Evolutionary conservation across 2,797 vertebrate genomes (phyloP), one percentile per base, ranked within the genome.

Genomic region (Gymnocypris eckloni): DNA sequence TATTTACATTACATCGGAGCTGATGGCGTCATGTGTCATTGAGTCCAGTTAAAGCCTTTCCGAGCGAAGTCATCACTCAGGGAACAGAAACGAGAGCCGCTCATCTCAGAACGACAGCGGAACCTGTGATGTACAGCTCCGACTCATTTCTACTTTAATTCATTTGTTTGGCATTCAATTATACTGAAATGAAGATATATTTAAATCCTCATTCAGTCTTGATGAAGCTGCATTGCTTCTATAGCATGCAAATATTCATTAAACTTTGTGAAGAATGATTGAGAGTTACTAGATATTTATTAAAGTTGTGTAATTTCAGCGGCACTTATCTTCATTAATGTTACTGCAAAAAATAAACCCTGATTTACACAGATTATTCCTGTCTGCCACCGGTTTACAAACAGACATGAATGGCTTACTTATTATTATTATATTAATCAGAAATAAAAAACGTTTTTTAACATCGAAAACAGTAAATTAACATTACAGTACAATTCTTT

Each of bases 1-100:
- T 95, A 95, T 95, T 95, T 95, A 93, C 94, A 94, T 95, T 90
- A 91, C 64, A 90, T 93, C 91, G 9, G 81, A 91, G 92, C 93
- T 96, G 96, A 96, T 96, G 96, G 94, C 95, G 80, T 87, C 95
- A 97, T 95, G 96, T 96, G 91, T 97, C 97, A 97, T 97, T 97
- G 97, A 96, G 94, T 96, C 92, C 92, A 92, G 93, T 91, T 92
- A 91, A 93, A 93, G 94, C 86, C 92, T 94, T 94, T 92, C 91
- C 87, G 92, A 92, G 91, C 91, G 92, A 93, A 90, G 91, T 59
- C 81, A 59, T 56, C 41, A 75, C 80, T 70, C 25, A 20, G 91
- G 91, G 86, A 92, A 93, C 92, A 92, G 88, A 93, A 94, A 95
- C 92, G 92, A 95, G 94, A 92, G 93, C 91, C 83, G 88, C 92